phyloP scores from a whole-genome alignment of 2,797 vertebrate genomes.

The Muscicapa striata region DNA sequence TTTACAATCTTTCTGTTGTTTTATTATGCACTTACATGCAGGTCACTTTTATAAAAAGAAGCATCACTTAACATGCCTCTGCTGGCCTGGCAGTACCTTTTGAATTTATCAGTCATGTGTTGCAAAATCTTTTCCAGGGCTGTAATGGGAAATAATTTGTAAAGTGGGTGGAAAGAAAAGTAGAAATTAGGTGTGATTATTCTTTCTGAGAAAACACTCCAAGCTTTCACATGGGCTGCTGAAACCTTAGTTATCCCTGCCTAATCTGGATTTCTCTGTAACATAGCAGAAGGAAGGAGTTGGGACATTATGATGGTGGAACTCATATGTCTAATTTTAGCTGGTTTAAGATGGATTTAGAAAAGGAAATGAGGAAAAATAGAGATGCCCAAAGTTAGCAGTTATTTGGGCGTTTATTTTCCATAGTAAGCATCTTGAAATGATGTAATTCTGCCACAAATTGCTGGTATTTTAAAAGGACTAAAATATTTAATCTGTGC shows the following conservation, averaged over 20 bases:
- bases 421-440: neutral
- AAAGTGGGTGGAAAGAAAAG: neutral
- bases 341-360: neutral
- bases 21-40: neutral
- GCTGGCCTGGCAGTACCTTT: neutral
- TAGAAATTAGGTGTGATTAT: neutral
- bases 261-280: neutral
- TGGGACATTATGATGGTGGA: neutral
- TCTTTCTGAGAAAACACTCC: neutral
- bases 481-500: neutral
- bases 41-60: neutral
- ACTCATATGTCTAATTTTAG: neutral
- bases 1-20: neutral
- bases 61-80: neutral
- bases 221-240: neutral
- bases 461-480: neutral
- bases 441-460: neutral
- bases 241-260: neutral
- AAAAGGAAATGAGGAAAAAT: neutral
- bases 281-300: neutral
- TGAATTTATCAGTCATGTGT: neutral
- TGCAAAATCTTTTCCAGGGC: neutral
- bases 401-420: neutral
- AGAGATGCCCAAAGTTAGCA: rapidly evolving
- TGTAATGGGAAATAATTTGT: neutral